Percentiles rank a stretch among this genome's conserved stretches.
These are phyloP conservation scores for Coecobrya sp. DNA, from an alignment of 2,888 invertebrate genomes.

Conservation along the genomic window DNA sequence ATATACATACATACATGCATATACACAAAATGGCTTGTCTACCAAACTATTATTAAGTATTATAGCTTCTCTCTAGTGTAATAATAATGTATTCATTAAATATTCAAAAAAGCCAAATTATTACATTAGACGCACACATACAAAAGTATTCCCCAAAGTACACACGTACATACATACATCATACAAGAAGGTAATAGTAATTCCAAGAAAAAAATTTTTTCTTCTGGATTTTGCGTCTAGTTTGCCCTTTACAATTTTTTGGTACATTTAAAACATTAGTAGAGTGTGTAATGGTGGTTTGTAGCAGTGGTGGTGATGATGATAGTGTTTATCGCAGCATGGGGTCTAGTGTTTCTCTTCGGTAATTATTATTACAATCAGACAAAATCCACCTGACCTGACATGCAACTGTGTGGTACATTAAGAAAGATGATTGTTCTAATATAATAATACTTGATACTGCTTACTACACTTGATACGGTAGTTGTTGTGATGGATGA, in stretches of 20 bases:
- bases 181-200: neutral
- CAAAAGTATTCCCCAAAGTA: conserved; percentile 18
- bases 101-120: conserved; percentile 24
- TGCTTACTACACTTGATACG: neutral
- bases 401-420: conserved; percentile 63
- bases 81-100: conserved; percentile 14
- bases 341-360: conserved; percentile 60
- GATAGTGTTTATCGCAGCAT: conserved; percentile 70
- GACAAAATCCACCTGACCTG: conserved; percentile 31
- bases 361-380: conserved; percentile 71
- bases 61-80: neutral
- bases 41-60: neutral
- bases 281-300: neutral
- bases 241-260: neutral
- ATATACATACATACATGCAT: neutral
- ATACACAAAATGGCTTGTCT: neutral
- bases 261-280: neutral
- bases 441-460: conserved; percentile 7
- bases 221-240: neutral
- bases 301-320: conserved; percentile 24
- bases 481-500: neutral
- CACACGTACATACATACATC: conserved; percentile 1
- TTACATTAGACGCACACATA: neutral
- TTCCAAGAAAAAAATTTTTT: conserved; percentile 16
- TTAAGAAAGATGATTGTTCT: conserved; percentile 8